Percentiles rank a stretch among this genome's conserved stretches.
phyloP scores from a whole-genome alignment of 2,797 vertebrate species.

The Sebastes dallii region DNA sequence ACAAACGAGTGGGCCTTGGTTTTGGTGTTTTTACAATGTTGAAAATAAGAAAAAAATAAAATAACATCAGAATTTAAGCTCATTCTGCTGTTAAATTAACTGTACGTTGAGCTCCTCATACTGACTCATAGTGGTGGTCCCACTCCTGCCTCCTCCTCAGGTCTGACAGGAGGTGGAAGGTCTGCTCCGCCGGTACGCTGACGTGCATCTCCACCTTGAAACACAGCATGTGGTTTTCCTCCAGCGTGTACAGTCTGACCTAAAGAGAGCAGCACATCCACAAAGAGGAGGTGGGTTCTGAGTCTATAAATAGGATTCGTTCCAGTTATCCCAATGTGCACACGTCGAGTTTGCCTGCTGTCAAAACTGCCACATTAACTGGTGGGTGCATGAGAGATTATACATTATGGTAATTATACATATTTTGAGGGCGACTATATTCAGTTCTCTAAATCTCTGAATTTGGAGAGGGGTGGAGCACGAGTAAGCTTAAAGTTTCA shows the following conservation, averaged over 20 bases:
- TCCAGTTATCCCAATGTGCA: not conserved
- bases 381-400: not conserved
- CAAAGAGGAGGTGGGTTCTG: not conserved
- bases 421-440: not conserved
- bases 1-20: not conserved
- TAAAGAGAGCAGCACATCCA: slow-evolving; percentile 51
- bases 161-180: slow-evolving; percentile 92
- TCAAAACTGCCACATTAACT: not conserved
- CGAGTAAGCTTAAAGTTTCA: not conserved
- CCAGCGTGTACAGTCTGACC: slow-evolving; percentile 91
- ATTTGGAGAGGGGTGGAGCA: not conserved
- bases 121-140: slow-evolving; percentile 93
- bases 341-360: not conserved
- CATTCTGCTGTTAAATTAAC: not conserved
- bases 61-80: not conserved
- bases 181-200: slow-evolving; percentile 79
- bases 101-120: slow-evolving; percentile 2
- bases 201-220: slow-evolving; percentile 91
- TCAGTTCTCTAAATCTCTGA: not conserved
- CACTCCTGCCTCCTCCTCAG: slow-evolving; percentile 88
- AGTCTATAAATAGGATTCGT: not conserved
- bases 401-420: not conserved
- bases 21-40: not conserved
- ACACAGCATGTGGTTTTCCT: slow-evolving; percentile 92
- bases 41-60: not conserved